Evolutionary conservation across 2,113 vertebrate genomes (phyloP).

Genomic region (Muntiacus reevesi): DNA sequence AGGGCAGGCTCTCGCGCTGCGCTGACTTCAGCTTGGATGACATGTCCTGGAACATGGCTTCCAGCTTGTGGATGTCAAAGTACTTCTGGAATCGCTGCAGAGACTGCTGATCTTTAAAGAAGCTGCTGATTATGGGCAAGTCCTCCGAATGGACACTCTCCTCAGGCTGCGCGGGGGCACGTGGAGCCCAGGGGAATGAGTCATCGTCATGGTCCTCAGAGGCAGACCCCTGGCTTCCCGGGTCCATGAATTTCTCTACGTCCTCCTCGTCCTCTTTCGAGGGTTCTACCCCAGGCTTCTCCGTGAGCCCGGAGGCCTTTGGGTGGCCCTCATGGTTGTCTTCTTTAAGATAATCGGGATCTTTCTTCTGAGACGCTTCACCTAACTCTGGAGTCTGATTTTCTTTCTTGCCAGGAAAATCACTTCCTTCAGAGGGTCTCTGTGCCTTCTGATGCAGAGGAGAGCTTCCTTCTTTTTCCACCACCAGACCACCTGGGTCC

Average conservation of each 20-base stretch:
- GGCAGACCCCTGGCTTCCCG: background rate
- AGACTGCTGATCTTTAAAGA: conserved; percentile 82
- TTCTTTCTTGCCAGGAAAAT: background rate
- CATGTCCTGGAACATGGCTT: conserved; percentile 89
- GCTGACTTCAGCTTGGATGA: conserved; percentile 84
- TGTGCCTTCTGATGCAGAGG: background rate
- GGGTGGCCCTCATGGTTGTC: background rate
- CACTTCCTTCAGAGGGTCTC: background rate
- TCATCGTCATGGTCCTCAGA: background rate
- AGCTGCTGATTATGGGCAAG: conserved; percentile 83
- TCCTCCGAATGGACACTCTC: conserved; percentile 78
- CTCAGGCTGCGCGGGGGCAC: background rate
- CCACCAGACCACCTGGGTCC: background rate
- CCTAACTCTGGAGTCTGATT: background rate
- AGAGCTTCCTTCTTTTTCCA: background rate
- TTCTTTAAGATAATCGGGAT: background rate
- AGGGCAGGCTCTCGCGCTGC: conserved; percentile 64
- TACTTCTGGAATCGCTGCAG: conserved; percentile 83
- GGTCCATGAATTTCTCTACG: background rate
- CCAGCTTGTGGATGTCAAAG: conserved; percentile 84
- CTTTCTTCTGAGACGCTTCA: background rate
- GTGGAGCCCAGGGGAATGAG: background rate
- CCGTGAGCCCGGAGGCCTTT: background rate
- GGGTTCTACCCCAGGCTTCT: background rate
- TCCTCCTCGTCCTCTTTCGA: background rate